Evolutionary conservation across 2,888 invertebrate genomes (phyloP), one percentile per base, ranked within the genome.

Genomic region (Nephrotoma appendiculata): DNA sequence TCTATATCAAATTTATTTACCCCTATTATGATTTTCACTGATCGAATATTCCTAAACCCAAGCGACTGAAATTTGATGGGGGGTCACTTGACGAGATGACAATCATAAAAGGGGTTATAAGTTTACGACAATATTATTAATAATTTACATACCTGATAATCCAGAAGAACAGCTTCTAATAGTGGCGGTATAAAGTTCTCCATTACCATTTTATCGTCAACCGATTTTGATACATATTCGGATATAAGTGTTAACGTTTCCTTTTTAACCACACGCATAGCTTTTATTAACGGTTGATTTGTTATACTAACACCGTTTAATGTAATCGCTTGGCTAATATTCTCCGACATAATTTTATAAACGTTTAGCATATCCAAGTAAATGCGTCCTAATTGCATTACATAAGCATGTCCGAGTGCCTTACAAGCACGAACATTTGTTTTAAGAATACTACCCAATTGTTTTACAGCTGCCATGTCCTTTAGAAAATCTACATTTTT

Each of bases 371-470:
- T 98, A 92, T 99, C 99, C 91, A 99, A 93, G 92, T 99, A 99
- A 92, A 99, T 99, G 90, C 98, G 94, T 86, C 99, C 98, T 89
- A 99, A 94, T 93, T 99, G 96, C 88, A 96, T 94, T 88, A 99
- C 98, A 92, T 98, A 99, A 4, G 98, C 96, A 92, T 99, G 98
- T 4, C 98, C 98, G 83, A 99, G 93, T 85, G 99, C 98, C 92
- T 98, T 98, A 91, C 99, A 99, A n/a, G 99, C 99, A 88, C 99
- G 94, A 19, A 99, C 98, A 92, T 99, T 99, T 1, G 99, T 99
- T 93, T 99, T 99, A 87, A 99, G 93, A 92, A 99, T 99, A 92
- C 98, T 99, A 87, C 97, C 97, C 88, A 99, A 94, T 92, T 99
- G 99, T 92, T 98, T 98, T 0, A 99, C 98, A 89, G 98, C 97